Evolutionary conservation across 2,888 invertebrate species (phyloP), one percentile per base, ranked within the genome.

Genomic region (Nymphalis polychloros): DNA sequence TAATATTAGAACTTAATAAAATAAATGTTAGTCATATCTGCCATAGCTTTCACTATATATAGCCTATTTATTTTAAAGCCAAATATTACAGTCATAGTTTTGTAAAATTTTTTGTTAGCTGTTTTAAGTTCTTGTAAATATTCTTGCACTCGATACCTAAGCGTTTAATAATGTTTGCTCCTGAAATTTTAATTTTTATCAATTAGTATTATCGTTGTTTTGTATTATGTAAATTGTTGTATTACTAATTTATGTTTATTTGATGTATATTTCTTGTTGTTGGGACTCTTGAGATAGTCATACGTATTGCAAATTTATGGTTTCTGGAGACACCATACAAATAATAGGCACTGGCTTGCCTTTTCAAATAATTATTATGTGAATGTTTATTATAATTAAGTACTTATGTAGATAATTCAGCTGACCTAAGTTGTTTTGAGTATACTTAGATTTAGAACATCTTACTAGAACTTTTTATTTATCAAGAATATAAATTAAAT

Each of bases 61-160:
- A 89, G 85, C 86, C 86, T 90, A 92, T 91, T 92, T 90, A 92
- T 92, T 90, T 88, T 86, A 90, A 92, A 92, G 89, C 92, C 92
- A 92, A 92, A 92, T 91, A 92, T 87, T 90, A 92, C 88, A 92
- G 92, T 92, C 92, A 92, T 92, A 92, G 87, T 87, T 90, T 85
- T 85, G 84, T 84, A 84, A 84, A 70, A 74, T 68, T 84, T 84
- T 89, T 88, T 88, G 83, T 87, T 89, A 90, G 86, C 79, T 85
- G 77, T 84, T 85, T 87, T 89, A 89, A 86, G 88, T 90, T 89
- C 79, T 81, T 92, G 92, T 92, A 92, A 87, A 92, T 92, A 92
- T 81, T 83, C 81, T 76, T 76, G 73, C 77, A 73, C 70, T 74
- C 79, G 78, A 79, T 81, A 77, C 81, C 81, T 90, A 89, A 89